Percentiles rank a stretch among this genome's conserved stretches.
phyloP scores from a whole-genome alignment of 37 sponge, comb jelly and placozoan genomes.

The Geodia barretti region DNA sequence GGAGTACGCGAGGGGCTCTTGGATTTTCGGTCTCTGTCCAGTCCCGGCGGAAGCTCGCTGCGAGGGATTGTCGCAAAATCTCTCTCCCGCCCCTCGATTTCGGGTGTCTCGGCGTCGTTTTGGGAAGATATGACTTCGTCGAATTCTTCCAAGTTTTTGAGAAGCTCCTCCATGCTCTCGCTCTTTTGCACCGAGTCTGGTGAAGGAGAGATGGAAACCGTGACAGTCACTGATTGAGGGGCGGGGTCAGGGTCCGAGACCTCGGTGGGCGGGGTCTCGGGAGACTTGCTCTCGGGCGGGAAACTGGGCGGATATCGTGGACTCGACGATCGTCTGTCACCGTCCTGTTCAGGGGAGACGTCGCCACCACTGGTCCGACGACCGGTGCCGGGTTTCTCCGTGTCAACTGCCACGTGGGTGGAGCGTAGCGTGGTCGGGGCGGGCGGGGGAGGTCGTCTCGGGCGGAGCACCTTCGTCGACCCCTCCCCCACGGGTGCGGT shows the following conservation, averaged over 20 bases:
- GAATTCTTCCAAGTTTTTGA: slow-evolving; percentile 64
- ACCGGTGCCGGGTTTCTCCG: background rate
- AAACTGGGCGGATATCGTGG: background rate
- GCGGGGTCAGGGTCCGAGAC: background rate
- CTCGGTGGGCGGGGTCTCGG: background rate
- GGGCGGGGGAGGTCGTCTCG: slow-evolving; percentile 41
- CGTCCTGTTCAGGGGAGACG: background rate
- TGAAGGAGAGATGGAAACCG: too few relatives aligned
- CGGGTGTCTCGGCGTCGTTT: background rate
- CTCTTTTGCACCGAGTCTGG: background rate
- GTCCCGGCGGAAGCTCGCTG: slow-evolving; percentile 4
- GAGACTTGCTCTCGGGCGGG: background rate
- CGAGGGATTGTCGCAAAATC: slow-evolving; percentile 47
- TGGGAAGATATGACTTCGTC: slow-evolving; percentile 19
- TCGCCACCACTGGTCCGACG: slow-evolving; percentile 8
- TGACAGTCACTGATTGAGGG: too few relatives aligned
- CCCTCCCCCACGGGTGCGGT: slow-evolving; percentile 3
- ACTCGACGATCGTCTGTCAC: background rate
- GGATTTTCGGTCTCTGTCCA: background rate
- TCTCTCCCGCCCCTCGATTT: background rate
- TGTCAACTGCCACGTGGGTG: background rate
- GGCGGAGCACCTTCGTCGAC: background rate
- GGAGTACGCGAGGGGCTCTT: background rate
- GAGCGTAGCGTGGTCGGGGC: slow-evolving; percentile 14
- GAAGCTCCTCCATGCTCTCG: slow-evolving; percentile 63